Evolutionary conservation across 2,113 vertebrate genomes (phyloP).

Genomic region (Mystacornis crossleyi): DNA sequence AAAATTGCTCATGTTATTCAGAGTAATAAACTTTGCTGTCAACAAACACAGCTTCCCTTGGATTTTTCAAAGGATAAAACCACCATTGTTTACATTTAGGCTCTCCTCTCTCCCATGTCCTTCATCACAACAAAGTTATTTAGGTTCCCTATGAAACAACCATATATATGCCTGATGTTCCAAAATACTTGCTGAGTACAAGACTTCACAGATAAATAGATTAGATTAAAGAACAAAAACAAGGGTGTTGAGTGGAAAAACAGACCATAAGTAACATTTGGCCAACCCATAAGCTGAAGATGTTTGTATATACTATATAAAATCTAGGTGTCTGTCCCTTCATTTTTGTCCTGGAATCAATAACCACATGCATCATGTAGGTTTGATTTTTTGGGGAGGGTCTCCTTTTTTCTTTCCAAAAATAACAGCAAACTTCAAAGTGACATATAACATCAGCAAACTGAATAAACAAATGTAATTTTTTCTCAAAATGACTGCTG

Average conservation of each 20-base stretch:
- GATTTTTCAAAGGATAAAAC: not conserved
- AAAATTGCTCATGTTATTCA: not conserved
- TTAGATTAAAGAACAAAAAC: conserved; percentile 49
- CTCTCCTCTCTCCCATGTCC: conserved; percentile 47
- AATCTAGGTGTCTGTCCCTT: not conserved
- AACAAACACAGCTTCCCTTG: not conserved
- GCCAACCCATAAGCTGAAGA: not conserved
- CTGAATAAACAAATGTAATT: not conserved
- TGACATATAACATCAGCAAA: not conserved
- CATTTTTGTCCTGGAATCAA: not conserved
- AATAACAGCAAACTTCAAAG: not conserved
- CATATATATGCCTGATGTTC: not conserved
- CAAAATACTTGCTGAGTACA: conserved; percentile 24
- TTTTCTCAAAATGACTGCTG: not conserved
- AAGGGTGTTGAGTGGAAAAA: not conserved
- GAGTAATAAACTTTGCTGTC: not conserved
- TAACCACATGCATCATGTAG: not conserved
- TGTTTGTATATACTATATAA: not conserved
- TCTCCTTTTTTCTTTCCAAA: not conserved
- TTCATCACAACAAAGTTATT: conserved; percentile 32
- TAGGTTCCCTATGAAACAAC: not conserved
- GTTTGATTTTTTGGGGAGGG: not conserved
- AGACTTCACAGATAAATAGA: conserved; percentile 41
- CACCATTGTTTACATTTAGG: conserved; percentile 16
- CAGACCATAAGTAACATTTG: not conserved